phyloP scores from a whole-genome alignment of 2,888 invertebrate genomes.

The Lithodes maja region DNA sequence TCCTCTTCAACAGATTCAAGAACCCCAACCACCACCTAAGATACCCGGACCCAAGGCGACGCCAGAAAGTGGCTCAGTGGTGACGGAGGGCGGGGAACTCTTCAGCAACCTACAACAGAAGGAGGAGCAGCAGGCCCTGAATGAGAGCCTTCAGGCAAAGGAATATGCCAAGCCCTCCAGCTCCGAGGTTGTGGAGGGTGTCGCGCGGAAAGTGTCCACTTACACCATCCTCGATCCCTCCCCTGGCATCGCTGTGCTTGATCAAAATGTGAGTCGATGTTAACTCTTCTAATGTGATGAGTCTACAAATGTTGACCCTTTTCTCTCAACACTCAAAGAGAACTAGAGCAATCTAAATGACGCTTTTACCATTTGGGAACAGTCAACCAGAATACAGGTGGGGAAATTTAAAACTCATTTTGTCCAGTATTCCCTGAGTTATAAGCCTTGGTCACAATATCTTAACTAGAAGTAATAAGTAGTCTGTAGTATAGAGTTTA shows the following conservation, averaged over 20 bases:
- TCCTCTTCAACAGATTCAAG: background rate
- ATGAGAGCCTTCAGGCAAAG: constrained; percentile 14
- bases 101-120: constrained; percentile 41
- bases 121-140: constrained; percentile 23
- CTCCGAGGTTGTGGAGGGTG: background rate
- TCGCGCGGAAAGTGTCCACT: background rate
- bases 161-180: constrained; percentile 13
- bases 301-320: too few relatives aligned
- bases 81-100: background rate
- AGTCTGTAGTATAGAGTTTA: too few relatives aligned
- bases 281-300: too few relatives aligned
- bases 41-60: constrained; percentile 22
- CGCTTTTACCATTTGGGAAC: too few relatives aligned
- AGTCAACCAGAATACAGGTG: too few relatives aligned
- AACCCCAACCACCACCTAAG: constrained; percentile 13
- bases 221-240: constrained; percentile 14
- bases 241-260: constrained; percentile 28
- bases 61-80: constrained; percentile 16
- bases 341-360: too few relatives aligned
- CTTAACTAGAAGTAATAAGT: too few relatives aligned
- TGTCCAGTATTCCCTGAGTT: too few relatives aligned
- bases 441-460: too few relatives aligned
- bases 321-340: too few relatives aligned
- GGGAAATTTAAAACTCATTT: too few relatives aligned
- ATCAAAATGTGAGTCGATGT: constrained; percentile 32